phyloP scores from a whole-genome alignment of 2,113 vertebrate genomes.

The Motacilla tschutschensis region DNA sequence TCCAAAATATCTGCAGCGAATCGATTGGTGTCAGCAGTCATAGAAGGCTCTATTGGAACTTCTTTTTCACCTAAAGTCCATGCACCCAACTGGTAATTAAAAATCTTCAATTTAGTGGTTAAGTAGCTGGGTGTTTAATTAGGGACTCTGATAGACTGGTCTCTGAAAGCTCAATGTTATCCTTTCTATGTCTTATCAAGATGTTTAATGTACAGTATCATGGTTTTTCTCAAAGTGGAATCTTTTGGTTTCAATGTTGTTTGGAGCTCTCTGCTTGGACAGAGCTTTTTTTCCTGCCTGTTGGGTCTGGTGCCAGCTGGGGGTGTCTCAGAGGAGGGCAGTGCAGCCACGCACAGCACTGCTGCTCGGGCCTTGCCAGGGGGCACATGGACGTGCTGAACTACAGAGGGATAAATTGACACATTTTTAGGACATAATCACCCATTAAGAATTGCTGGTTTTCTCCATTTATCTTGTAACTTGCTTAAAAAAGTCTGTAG shows the following conservation, averaged over 20 bases:
- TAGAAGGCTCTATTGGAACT: constrained; percentile 54
- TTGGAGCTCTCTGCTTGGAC: constrained; percentile 23
- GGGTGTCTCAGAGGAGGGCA: background rate
- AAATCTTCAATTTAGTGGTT: constrained; percentile 18
- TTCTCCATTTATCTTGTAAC: constrained; percentile 64
- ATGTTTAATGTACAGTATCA: constrained; percentile 51
- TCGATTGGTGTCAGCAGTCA: constrained; percentile 14
- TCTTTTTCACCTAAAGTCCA: constrained; percentile 53
- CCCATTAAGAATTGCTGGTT: constrained; percentile 53
- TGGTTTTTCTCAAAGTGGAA: constrained; percentile 29
- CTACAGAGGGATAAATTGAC: constrained; percentile 32
- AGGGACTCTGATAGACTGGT: constrained; percentile 24
- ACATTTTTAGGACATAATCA: constrained; percentile 44
- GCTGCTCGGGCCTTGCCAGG: constrained; percentile 16
- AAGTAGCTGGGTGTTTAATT: constrained; percentile 56
- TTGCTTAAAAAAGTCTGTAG: constrained; percentile 62
- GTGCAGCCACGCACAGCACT: background rate
- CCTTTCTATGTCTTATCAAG: constrained; percentile 41
- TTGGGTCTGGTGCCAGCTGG: background rate
- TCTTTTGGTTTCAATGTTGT: background rate
- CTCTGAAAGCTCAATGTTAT: constrained; percentile 45
- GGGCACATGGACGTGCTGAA: constrained; percentile 2
- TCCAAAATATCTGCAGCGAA: constrained; percentile 7
- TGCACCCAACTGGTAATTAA: constrained; percentile 39
- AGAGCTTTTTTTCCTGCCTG: background rate